These are phyloP conservation scores for Eupithecia exiguata DNA, from an alignment of 2,888 invertebrate species.

Conservation along the genomic window DNA sequence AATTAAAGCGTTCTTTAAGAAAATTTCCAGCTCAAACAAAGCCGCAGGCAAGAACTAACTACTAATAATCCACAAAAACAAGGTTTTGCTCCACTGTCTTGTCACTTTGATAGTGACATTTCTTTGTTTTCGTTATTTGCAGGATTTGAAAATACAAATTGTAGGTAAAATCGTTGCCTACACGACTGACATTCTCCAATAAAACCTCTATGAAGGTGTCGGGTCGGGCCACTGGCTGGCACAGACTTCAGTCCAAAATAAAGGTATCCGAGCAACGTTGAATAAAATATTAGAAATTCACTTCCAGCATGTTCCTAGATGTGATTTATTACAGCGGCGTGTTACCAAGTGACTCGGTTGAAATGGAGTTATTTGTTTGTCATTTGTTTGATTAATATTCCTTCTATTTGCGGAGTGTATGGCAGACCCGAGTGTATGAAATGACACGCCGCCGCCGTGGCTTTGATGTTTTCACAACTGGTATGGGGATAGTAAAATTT, in stretches of 20 bases:
- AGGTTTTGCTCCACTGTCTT: no score
- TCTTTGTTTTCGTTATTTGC: no score
- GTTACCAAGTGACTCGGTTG: slow-evolving; percentile 54
- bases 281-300: slow-evolving; percentile 62
- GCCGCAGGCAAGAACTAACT: no score
- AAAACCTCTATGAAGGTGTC: slow-evolving; percentile 38
- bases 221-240: slow-evolving; percentile 51
- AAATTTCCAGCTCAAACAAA: no score
- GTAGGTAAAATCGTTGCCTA: slow-evolving; percentile 4
- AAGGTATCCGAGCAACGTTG: slow-evolving; percentile 45
- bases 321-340: slow-evolving; percentile 64
- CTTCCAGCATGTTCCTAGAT: slow-evolving; percentile 35
- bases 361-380: slow-evolving; percentile 66
- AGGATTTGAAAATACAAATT: no score
- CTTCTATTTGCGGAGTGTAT: slow-evolving; percentile 35
- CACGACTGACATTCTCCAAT: slow-evolving; percentile 23
- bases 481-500: slow-evolving; percentile 36
- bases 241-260: slow-evolving; percentile 44
- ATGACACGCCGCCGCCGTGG: slow-evolving; percentile 9
- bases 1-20: no score
- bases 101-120: no score
- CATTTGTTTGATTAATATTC: slow-evolving; percentile 65
- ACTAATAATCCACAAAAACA: no score
- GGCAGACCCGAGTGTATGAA: slow-evolving; percentile 27
- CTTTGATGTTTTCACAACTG: slow-evolving; percentile 47